These are phyloP conservation scores for Arrhamphus sclerolepis DNA, from an alignment of 2,797 vertebrate genomes.

Conservation along the genomic window DNA sequence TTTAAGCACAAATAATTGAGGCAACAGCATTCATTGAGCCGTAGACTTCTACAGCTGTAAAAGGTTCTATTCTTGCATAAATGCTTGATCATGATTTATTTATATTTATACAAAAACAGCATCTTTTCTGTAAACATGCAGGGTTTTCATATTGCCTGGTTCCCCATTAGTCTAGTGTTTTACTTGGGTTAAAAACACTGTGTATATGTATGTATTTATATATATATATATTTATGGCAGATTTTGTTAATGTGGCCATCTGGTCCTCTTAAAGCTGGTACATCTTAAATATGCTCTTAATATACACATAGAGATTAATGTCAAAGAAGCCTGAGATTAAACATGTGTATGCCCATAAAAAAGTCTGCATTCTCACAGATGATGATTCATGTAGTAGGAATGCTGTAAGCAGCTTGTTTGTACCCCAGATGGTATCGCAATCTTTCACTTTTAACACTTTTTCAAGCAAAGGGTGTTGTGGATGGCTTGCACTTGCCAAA, in stretches of 20 bases:
- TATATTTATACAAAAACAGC: too few relatives aligned
- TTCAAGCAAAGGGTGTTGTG: background rate
- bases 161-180: too few relatives aligned
- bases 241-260: background rate
- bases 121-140: too few relatives aligned
- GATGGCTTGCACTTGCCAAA: background rate
- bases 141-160: too few relatives aligned
- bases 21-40: too few relatives aligned
- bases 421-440: background rate
- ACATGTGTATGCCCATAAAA: background rate
- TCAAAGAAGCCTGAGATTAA: background rate
- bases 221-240: background rate
- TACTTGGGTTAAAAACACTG: background rate
- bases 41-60: too few relatives aligned
- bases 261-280: background rate
- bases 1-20: too few relatives aligned
- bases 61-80: too few relatives aligned
- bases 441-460: background rate
- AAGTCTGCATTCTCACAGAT: background rate
- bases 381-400: constrained; percentile 1
- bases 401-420: background rate
- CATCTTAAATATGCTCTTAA: background rate
- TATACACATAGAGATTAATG: background rate
- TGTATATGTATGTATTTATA: background rate
- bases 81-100: too few relatives aligned